Evolutionary conservation across 2,113 vertebrate species (phyloP).

Genomic region (Zosterops hypoxanthus): DNA sequence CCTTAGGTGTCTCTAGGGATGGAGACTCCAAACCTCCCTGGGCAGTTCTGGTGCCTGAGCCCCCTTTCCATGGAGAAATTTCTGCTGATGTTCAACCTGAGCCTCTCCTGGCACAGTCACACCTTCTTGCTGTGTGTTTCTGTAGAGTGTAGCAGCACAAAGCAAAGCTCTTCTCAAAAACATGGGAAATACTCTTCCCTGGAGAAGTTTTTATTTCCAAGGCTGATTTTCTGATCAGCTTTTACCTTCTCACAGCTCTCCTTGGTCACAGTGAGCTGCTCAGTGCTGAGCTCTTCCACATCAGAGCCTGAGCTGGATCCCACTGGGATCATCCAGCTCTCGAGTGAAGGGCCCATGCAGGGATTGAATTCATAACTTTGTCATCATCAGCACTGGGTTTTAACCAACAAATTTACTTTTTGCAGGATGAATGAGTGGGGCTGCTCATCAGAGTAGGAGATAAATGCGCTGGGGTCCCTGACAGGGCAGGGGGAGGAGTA

Average conservation of each 20-base stretch:
- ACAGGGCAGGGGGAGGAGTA: neutral
- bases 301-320: neutral
- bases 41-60: accelerated
- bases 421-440: neutral
- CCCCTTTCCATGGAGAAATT: neutral
- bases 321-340: neutral
- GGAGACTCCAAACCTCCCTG: neutral
- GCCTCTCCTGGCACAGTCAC: neutral
- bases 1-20: neutral
- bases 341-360: neutral
- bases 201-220: neutral
- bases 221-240: neutral
- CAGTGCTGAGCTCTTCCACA: neutral
- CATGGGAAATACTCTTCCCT: neutral
- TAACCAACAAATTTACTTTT: accelerated
- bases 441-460: neutral
- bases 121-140: accelerated
- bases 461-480: neutral
- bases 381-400: neutral
- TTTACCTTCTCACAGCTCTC: neutral
- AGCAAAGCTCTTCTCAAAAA: neutral
- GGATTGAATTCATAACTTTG: neutral
- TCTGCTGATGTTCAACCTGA: accelerated
- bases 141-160: neutral
- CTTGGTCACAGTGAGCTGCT: neutral